phyloP scores from a whole-genome alignment of 2,113 vertebrate species.

The Oreochromis spilurus region DNA sequence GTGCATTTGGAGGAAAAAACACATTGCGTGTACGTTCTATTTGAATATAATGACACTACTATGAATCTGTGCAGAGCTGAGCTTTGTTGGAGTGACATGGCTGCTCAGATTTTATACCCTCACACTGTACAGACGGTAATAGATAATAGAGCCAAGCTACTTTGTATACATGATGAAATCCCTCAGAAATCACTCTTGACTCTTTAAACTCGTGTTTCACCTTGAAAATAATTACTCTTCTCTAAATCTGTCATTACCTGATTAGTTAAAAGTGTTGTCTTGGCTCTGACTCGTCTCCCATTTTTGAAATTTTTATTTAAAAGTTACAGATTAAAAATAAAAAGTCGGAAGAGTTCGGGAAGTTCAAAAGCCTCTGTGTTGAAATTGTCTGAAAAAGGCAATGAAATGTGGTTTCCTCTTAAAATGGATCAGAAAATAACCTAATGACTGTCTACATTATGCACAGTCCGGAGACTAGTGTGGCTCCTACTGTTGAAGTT shows the following conservation, averaged over 20 bases:
- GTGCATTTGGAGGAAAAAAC: not conserved
- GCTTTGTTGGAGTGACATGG: not conserved
- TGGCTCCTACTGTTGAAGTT: conserved; percentile 19
- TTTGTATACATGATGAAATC: conserved; percentile 8
- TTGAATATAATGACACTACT: not conserved
- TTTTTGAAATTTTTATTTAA: not conserved
- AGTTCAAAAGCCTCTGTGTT: not conserved
- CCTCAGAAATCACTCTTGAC: not conserved
- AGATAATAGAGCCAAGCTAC: not conserved
- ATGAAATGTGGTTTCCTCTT: conserved; percentile 4
- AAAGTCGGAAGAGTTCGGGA: not conserved
- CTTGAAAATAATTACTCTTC: not conserved
- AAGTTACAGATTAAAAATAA: not conserved
- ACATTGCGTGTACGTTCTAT: not conserved
- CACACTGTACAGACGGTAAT: not conserved
- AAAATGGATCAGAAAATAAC: conserved; percentile 6
- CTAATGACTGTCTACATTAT: conserved; percentile 38
- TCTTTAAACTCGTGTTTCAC: not conserved
- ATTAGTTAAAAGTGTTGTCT: not conserved
- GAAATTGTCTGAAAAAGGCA: not conserved
- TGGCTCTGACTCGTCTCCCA: not conserved
- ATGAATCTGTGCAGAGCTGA: not conserved
- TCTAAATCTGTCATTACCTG: not conserved
- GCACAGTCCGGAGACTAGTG: not conserved
- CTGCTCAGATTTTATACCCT: not conserved